phyloP scores from a whole-genome alignment of 2,113 vertebrate genomes.

The Dicentrarchus labrax region DNA sequence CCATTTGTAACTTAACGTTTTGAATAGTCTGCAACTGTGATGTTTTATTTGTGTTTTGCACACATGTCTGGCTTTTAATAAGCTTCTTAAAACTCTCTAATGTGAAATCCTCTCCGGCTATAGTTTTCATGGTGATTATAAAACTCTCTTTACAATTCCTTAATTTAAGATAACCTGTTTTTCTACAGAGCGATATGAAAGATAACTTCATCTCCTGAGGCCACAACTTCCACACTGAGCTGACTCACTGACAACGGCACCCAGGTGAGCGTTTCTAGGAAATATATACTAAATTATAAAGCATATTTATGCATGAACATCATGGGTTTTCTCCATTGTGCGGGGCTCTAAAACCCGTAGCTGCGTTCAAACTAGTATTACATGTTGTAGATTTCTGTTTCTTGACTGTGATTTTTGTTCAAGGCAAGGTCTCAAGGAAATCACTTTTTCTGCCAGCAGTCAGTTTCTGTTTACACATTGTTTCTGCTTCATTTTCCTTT shows the following conservation, averaged over 20 bases:
- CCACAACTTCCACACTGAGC: slow-evolving; percentile 67
- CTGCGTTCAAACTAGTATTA: slow-evolving; percentile 21
- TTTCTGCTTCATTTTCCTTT: slow-evolving; percentile 19
- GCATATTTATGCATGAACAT: neutral
- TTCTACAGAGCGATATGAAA: slow-evolving; percentile 63
- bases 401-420: neutral
- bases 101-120: slow-evolving; percentile 8
- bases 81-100: slow-evolving; percentile 45
- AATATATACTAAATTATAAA: neutral
- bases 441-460: neutral
- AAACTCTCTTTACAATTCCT: slow-evolving; percentile 16
- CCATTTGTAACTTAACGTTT: slow-evolving; percentile 35
- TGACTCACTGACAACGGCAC: slow-evolving; percentile 69
- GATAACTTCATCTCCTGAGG: slow-evolving; percentile 66
- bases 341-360: neutral
- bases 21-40: slow-evolving; percentile 20
- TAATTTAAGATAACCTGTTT: slow-evolving; percentile 42
- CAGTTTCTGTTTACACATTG: neutral
- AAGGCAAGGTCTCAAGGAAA: neutral
- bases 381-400: neutral
- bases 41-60: slow-evolving; percentile 1
- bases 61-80: slow-evolving; percentile 15
- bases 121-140: slow-evolving; percentile 19
- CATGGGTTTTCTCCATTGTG: neutral
- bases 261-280: slow-evolving; percentile 69